Evolutionary conservation across 2,888 invertebrate genomes (phyloP).

Genomic region (Nephrotoma appendiculata): DNA sequence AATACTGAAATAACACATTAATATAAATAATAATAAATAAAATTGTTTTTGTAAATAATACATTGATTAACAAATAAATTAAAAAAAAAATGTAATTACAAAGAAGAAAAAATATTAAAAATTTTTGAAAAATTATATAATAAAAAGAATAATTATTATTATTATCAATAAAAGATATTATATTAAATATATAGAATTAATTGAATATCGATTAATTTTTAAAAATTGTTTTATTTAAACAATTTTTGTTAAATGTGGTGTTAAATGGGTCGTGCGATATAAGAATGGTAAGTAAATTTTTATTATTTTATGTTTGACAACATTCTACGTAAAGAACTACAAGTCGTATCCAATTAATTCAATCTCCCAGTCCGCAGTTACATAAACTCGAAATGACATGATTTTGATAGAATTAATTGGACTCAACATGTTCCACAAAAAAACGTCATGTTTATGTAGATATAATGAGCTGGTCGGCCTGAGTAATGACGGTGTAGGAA

Average conservation of each 20-base stretch:
- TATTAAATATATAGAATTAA: neutral
- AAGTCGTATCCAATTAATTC: too few species aligned
- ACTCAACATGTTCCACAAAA: too few species aligned
- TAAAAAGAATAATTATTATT: neutral
- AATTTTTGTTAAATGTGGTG: neutral
- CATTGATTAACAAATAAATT: neutral
- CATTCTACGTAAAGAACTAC: too few species aligned
- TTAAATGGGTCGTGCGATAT: too few species aligned
- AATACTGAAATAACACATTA: neutral
- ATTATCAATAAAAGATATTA: neutral
- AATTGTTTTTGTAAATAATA: neutral
- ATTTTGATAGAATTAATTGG: too few species aligned
- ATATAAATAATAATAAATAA: neutral
- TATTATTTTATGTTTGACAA: too few species aligned
- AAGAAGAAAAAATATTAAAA: neutral
- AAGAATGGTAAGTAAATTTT: too few species aligned
- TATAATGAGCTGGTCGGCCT: too few species aligned
- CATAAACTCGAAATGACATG: too few species aligned
- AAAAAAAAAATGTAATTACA: neutral
- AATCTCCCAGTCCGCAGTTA: too few species aligned
- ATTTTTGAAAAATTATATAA: neutral
- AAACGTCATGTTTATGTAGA: too few species aligned
- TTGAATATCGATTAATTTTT: neutral
- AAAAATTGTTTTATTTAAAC: neutral
- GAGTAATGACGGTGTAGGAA: too few species aligned